phyloP scores from a whole-genome alignment of 2,797 vertebrate species.

The Urosaurus nigricauda region DNA sequence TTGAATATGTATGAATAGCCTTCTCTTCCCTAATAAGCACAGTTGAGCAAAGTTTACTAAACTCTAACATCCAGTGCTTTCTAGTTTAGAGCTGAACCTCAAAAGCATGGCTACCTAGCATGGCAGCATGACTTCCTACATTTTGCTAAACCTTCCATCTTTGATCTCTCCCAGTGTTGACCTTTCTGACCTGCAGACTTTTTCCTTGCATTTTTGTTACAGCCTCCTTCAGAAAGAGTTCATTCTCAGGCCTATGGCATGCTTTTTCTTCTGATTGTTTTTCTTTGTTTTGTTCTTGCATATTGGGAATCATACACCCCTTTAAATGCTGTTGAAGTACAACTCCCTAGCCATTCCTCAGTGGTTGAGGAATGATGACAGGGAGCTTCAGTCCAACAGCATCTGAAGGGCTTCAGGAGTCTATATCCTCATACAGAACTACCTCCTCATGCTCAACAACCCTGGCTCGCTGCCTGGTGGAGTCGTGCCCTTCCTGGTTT shows the following conservation, averaged over 20 bases:
- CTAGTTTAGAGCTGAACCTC: neutral
- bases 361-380: no score
- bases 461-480: no score
- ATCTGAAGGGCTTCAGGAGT: no score
- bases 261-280: neutral
- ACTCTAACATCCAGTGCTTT: no score
- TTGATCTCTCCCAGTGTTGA: neutral
- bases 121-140: neutral
- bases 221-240: neutral
- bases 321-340: neutral
- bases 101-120: neutral
- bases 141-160: neutral
- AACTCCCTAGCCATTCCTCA: no score
- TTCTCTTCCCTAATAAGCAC: no score
- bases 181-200: neutral
- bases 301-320: no score
- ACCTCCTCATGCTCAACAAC: neutral
- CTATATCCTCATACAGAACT: neutral
- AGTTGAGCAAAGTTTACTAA: no score
- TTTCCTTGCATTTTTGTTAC: neutral
- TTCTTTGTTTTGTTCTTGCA: neutral
- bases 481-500: no score
- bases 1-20: no score
- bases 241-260: neutral
- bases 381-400: no score